phyloP scores from a whole-genome alignment of 1,140 invertebrate genomes.

The Bombus affinis region DNA sequence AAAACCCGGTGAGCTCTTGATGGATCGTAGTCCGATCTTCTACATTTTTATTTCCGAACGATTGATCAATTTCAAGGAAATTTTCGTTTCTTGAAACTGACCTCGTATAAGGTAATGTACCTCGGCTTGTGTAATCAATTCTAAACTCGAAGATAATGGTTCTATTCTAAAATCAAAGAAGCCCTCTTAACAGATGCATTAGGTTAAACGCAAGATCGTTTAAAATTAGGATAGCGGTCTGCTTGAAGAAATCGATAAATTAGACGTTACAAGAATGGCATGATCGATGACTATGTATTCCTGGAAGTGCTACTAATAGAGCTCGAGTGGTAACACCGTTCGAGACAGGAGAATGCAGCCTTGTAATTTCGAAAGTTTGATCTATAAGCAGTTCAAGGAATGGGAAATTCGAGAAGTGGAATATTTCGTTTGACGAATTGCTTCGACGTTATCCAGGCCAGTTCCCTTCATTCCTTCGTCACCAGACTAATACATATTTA shows the following conservation, averaged over 20 bases:
- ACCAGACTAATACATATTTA: neutral
- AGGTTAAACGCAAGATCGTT: constrained; percentile 4
- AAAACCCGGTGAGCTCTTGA: constrained; percentile 19
- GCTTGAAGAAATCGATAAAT: constrained; percentile 27
- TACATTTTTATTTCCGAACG: neutral
- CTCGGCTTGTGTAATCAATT: neutral
- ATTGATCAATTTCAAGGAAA: constrained; percentile 1
- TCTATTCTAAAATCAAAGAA: neutral
- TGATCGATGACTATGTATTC: constrained; percentile 28
- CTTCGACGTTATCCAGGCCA: constrained; percentile 6
- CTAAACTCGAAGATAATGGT: neutral
- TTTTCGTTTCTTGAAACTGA: neutral
- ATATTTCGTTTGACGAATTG: constrained; percentile 3
- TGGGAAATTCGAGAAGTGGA: neutral
- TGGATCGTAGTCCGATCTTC: neutral
- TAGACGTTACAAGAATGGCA: neutral
- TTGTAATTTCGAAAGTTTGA: constrained; percentile 16
- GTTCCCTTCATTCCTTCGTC: neutral
- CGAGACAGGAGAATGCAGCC: neutral
- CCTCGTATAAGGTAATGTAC: neutral
- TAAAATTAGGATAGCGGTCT: constrained; percentile 8
- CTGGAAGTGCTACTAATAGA: constrained; percentile 21
- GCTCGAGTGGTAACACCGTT: neutral
- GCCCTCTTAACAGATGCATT: neutral
- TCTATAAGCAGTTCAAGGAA: neutral